Conservation (phyloP, 1,140 invertebrate genomes). For the Oryctes rhinoceros region DNA sequence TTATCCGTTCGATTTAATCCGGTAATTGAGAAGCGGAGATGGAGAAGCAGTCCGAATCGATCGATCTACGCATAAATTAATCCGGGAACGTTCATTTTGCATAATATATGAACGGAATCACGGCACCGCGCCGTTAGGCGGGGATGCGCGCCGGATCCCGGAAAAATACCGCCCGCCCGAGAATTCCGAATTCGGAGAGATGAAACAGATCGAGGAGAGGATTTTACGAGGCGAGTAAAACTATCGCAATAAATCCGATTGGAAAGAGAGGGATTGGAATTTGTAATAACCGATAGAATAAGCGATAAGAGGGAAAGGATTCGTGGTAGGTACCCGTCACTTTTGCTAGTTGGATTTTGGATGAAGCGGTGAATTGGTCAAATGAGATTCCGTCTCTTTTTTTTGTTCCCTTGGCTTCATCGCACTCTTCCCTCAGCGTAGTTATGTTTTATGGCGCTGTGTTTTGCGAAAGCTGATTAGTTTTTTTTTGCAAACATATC, state of each 20-base stretch:
- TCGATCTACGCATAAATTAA: constrained; percentile 19
- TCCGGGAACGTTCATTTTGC: not conserved
- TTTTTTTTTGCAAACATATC: too few species aligned
- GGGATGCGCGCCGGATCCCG: not conserved
- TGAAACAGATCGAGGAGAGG: constrained; percentile 46
- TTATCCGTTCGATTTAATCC: constrained; percentile 29
- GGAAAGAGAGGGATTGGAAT: constrained; percentile 50
- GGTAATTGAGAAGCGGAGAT: constrained; percentile 12
- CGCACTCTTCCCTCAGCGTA: too few species aligned
- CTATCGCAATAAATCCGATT: constrained; percentile 52
- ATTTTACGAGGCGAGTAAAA: constrained; percentile 48
- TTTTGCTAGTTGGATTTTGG: too few species aligned
- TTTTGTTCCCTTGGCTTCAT: too few species aligned
- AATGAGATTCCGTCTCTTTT: too few species aligned
- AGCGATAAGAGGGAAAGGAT: constrained; percentile 49
- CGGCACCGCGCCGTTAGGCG: not conserved
- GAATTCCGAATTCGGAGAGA: constrained; percentile 7
- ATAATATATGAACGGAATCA: constrained; percentile 15
- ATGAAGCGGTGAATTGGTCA: too few species aligned
- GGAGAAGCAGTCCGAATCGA: not conserved
- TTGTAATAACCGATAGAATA: constrained; percentile 53
- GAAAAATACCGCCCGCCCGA: not conserved
- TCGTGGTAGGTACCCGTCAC: not conserved
- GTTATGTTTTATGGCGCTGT: too few species aligned
- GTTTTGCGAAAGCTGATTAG: too few species aligned